Evolutionary conservation across 1,140 invertebrate genomes (phyloP).

Genomic region (Bombus pascuorum): DNA sequence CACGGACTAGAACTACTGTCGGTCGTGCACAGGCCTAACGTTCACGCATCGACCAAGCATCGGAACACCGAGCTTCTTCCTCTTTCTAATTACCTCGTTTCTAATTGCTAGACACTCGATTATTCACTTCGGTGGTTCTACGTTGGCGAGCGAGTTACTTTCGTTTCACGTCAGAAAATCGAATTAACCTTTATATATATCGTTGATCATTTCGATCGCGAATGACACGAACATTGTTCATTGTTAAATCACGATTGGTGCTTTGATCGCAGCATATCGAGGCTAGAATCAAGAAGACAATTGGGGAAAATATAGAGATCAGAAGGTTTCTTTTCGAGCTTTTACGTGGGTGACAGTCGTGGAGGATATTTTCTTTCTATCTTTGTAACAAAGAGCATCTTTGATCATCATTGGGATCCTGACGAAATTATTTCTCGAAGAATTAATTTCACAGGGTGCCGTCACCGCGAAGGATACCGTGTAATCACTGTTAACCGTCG

Average conservation of each 20-base stretch:
- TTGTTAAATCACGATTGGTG: slow-evolving; percentile 29
- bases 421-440: background rate
- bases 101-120: background rate
- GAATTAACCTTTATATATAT: background rate
- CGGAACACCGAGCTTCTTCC: slow-evolving; percentile 35
- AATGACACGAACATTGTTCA: slow-evolving; percentile 7
- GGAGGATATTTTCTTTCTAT: background rate
- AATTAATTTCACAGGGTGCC: background rate
- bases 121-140: slow-evolving; percentile 6
- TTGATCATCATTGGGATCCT: background rate
- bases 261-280: slow-evolving; percentile 20
- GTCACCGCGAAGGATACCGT: slow-evolving; percentile 42
- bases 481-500: slow-evolving; percentile 31
- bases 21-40: slow-evolving; percentile 44
- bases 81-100: slow-evolving; percentile 28
- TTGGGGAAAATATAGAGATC: background rate
- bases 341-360: slow-evolving; percentile 1
- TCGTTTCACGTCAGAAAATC: background rate
- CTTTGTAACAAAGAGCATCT: slow-evolving; percentile 2
- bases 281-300: background rate
- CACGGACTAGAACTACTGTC: slow-evolving; percentile 26
- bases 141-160: background rate
- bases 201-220: slow-evolving; percentile 8
- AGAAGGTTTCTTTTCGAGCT: slow-evolving; percentile 19
- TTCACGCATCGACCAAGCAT: slow-evolving; percentile 46